Base-by-base conservation (phyloP, 2,797 vertebrate species). In the Chrysocyon brachyurus region DNA sequence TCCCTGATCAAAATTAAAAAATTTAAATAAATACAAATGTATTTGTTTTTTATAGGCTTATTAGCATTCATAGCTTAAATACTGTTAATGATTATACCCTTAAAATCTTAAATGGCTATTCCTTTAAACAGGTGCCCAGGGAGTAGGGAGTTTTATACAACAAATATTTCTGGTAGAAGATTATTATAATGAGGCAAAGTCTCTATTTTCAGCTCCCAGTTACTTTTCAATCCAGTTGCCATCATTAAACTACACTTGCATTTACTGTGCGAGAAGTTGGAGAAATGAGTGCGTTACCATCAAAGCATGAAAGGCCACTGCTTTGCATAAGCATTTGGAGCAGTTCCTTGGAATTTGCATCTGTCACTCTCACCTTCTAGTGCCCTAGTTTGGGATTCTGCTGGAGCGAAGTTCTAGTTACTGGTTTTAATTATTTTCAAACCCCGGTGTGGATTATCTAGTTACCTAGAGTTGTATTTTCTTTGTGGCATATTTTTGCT, bases 181-280 rank as follows among this genome's bases (percentile, higher is more conserved):
- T 96, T 93, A 87, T 93, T 66, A 33, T 94, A 97, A 95, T 40
- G 95, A 95, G 46, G 36, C 28, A 26, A 52, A 73, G 40, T 91
- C 86, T 95, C 56, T 91, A n/a, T 94, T 96, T 97, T 79, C 87
- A 79, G 89, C 72, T 78, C 66, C 90, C 84, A 95, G 40, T 95
- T 96, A 87, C 95, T 72, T 96, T 94, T 90, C 93, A 49, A 0
- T 91, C 84, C 81, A 90, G 83, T 46, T 21, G 9, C 81, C 1
- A 1, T 91, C 96, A 94, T 96, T 96, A 93, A 85, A n/a, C 46
- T 12, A 1, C 2, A 12, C 87, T 93, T 66, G 72, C 49, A 61
- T 77, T 87, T 82, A 78, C 85, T 28, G 70, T 57, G 91, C 49
- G 54, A 59, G 54, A 93, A 73, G 72, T 66, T 85, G 81, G 83